phyloP scores from a whole-genome alignment of 2,113 vertebrate species.

The Petrocephalus microphthalmus region DNA sequence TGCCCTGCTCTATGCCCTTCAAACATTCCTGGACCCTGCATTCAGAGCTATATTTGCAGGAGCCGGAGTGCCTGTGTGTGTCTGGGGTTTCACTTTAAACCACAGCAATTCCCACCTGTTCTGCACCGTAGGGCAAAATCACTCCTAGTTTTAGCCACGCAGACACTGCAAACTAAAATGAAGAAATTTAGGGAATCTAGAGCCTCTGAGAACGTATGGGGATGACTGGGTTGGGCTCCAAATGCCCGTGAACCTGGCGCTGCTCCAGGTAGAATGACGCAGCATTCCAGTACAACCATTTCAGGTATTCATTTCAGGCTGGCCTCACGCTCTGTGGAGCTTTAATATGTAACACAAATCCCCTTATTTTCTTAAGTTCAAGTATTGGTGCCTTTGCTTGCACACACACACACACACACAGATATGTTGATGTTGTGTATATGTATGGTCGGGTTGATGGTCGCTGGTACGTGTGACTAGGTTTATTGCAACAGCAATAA shows the following conservation, averaged over 20 bases:
- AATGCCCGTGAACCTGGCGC: not conserved
- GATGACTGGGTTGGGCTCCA: not conserved
- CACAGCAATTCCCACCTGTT: slow-evolving; percentile 48
- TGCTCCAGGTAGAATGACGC: not conserved
- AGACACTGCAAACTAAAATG: not conserved
- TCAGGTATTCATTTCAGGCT: not conserved
- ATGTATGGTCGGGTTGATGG: too few species aligned
- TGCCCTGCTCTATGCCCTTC: slow-evolving; percentile 5
- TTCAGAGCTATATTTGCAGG: slow-evolving; percentile 34
- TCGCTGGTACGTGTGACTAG: too few species aligned
- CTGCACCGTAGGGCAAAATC: slow-evolving; percentile 42
- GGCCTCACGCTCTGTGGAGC: not conserved
- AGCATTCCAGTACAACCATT: not conserved
- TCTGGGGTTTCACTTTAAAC: slow-evolving; percentile 9
- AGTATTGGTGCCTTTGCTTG: not conserved
- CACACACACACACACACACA: too few species aligned
- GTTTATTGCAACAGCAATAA: too few species aligned
- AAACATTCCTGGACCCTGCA: slow-evolving; percentile 7
- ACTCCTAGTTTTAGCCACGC: not conserved
- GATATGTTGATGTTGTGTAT: not conserved
- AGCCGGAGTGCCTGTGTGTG: not conserved
- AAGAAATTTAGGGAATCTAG: not conserved
- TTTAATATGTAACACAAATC: not conserved
- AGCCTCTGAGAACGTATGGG: not conserved
- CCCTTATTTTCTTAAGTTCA: not conserved